Evolutionary conservation across 2,797 vertebrate genomes (phyloP).

Genomic region (Clarias laeviceps): DNA sequence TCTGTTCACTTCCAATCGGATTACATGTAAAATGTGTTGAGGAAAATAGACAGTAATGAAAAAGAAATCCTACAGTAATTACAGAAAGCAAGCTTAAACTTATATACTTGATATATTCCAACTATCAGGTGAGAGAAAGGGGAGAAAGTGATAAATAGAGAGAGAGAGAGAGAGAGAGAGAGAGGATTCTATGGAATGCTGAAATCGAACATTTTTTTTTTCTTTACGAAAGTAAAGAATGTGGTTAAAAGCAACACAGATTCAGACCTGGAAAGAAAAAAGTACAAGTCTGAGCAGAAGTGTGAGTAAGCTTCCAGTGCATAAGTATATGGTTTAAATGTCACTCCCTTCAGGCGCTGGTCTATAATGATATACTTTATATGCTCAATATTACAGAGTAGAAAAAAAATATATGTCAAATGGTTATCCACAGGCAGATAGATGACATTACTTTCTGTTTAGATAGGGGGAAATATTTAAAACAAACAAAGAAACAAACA

Average conservation of each 20-base stretch:
- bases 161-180: background rate
- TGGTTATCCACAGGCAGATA: constrained; percentile 65
- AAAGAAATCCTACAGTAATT: too few species aligned
- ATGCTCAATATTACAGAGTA: constrained; percentile 58
- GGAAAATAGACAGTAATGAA: too few species aligned
- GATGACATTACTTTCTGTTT: constrained; percentile 57
- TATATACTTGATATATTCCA: background rate
- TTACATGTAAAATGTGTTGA: background rate
- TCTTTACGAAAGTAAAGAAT: constrained; percentile 54
- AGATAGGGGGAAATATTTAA: constrained; percentile 56
- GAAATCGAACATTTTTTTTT: constrained; percentile 63
- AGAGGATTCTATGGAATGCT: constrained; percentile 67
- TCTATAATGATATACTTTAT: constrained; percentile 61
- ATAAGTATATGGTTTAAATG: constrained; percentile 57
- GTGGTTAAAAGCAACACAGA: constrained; percentile 64
- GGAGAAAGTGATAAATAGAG: background rate
- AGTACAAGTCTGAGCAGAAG: constrained; percentile 76
- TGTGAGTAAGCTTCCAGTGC: constrained; percentile 60
- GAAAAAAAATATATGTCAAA: constrained; percentile 52
- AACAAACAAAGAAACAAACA: background rate
- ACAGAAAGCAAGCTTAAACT: background rate
- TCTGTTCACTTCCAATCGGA: background rate
- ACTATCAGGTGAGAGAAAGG: background rate
- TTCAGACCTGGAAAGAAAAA: constrained; percentile 66
- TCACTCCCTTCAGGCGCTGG: constrained; percentile 60